Evolutionary conservation across 2,113 vertebrate species (phyloP), one percentile per base, ranked within the genome.

Genomic region (Gila orcuttii): DNA sequence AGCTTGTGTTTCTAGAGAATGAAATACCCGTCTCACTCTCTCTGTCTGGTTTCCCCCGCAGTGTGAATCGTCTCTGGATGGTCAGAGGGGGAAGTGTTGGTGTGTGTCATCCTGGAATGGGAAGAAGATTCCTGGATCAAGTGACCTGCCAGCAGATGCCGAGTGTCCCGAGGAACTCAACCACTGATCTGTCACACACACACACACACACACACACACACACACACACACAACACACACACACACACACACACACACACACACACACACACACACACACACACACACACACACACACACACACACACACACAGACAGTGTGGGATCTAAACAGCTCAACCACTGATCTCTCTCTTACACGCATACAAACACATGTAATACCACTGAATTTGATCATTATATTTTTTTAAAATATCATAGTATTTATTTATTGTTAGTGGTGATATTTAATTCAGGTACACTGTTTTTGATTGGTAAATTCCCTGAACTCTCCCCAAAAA

Each of bases 51-150:
- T 60, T 75, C 66, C 78, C 77, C 60, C 79, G 28, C 93, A 99
- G 98, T 99, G 98, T 0, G 96, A 98, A 91, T 96, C 97, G 0
- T 95, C 95, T 17, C 90, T 99, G 93, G 95, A 97, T 0, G 96
- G 96, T 60, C 96, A 96, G 85, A 91, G 93, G 62, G 97, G 96
- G 69, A 95, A 91, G 87, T 99, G 98, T 91, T 99, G 98, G 98
- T 99, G 98, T 23, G 98, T 99, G 76, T 95, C 94, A 83, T 95
- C 96, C 25, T 96, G 95, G 95, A 97, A 89, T 0, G 97, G 98
- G 13, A 97, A 96, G 94, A 97, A 89, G 91, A 95, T 97, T 89
- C 93, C 94, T 31, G 96, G 94, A 19, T 96, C 95, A 55, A 90
- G 90, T 64, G 95, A 97, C 86, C 69, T 93, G 80, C 91, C 93